Percentiles rank a stretch among this genome's conserved stretches.
Evolutionary conservation across 2,113 vertebrate species (phyloP).

Genomic region (Mesembrinibis cayennensis): DNA sequence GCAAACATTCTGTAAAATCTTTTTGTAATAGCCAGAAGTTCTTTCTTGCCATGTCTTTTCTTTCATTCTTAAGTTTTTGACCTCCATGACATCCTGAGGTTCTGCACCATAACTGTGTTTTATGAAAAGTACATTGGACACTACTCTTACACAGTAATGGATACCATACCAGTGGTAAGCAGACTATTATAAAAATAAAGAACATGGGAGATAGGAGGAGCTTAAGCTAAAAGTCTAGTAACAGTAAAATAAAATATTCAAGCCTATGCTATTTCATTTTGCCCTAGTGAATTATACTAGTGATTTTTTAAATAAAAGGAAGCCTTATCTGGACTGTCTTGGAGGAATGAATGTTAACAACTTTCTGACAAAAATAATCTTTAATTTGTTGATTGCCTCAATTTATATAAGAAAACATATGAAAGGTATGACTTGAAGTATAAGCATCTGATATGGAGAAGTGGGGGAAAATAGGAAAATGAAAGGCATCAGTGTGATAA

Average conservation of each 20-base stretch:
- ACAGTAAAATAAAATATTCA: not conserved
- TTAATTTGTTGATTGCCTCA: not conserved
- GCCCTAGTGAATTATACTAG: not conserved
- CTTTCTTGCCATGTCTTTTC: not conserved
- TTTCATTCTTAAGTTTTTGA: not conserved
- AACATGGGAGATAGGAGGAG: not conserved
- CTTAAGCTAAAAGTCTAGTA: not conserved
- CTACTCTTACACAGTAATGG: not conserved
- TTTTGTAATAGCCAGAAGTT: not conserved
- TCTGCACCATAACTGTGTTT: not conserved
- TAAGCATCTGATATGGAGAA: not conserved
- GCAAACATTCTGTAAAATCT: fast-evolving
- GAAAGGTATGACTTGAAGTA: not conserved
- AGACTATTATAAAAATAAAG: not conserved
- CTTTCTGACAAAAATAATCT: not conserved
- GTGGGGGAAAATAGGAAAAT: not conserved
- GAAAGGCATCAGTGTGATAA: not conserved
- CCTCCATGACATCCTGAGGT: not conserved
- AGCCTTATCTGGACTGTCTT: not conserved
- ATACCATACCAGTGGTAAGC: not conserved
- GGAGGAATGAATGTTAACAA: not conserved
- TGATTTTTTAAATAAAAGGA: not conserved
- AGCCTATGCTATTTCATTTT: not conserved
- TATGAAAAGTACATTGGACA: not conserved
- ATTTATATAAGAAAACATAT: not conserved